These are phyloP conservation scores for Oceanodroma tethys DNA, from an alignment of 2,113 vertebrate genomes.

Conservation along the genomic window DNA sequence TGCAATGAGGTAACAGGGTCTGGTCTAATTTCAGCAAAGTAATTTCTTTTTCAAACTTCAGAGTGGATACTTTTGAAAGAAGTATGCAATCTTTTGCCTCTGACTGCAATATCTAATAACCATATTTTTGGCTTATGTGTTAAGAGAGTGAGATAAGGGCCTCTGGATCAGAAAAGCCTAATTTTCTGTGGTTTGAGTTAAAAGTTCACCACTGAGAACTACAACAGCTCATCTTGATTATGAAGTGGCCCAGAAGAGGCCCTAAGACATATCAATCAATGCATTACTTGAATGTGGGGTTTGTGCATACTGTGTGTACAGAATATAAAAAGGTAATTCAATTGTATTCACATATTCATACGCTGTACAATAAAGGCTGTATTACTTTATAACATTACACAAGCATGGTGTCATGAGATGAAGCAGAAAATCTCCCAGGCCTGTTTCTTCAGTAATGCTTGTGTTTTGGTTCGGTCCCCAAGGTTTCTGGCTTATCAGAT, in stretches of 20 bases:
- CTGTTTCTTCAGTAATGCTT: not conserved
- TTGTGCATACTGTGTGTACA: not conserved
- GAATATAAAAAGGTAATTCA: not conserved
- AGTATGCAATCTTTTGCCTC: not conserved
- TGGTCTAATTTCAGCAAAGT: not conserved
- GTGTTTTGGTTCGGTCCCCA: slow-evolving; percentile 50
- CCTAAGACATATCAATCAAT: not conserved
- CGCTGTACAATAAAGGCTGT: not conserved
- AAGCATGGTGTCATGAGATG: not conserved
- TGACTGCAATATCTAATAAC: not conserved
- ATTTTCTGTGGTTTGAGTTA: not conserved
- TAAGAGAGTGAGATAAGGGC: not conserved
- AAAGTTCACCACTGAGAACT: not conserved
- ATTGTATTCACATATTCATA: not conserved
- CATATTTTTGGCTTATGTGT: not conserved
- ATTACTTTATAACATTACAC: not conserved
- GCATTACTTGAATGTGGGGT: not conserved
- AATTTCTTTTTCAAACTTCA: not conserved
- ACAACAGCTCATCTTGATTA: not conserved
- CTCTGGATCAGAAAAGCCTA: not conserved
- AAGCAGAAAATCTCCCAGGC: slow-evolving; percentile 14
- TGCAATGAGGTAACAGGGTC: not conserved
- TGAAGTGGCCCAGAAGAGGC: not conserved
- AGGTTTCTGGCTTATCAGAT: slow-evolving; percentile 60
- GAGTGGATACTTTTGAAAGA: not conserved